phyloP scores from a whole-genome alignment of 2,888 invertebrate species.

The Petrolisthes cinctipes region DNA sequence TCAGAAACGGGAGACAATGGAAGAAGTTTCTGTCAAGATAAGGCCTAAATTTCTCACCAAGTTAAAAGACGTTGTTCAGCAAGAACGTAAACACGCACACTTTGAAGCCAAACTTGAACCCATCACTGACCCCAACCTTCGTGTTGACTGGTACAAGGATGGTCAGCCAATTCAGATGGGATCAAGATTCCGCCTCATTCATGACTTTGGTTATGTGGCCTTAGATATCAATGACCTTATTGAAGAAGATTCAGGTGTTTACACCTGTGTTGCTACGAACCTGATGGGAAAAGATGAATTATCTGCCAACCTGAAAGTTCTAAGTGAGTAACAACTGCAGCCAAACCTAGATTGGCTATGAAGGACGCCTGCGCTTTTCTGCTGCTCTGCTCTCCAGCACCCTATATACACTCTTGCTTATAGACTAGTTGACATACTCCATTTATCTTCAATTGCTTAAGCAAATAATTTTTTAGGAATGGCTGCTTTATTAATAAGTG shows the following conservation, averaged over 20 bases:
- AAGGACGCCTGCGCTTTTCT: constrained; percentile 31
- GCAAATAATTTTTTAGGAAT: too few relatives aligned
- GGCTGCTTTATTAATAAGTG: too few relatives aligned
- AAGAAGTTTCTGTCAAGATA: constrained; percentile 67
- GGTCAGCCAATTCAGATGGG: constrained; percentile 92
- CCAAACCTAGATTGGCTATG: constrained; percentile 15
- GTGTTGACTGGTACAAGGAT: constrained; percentile 97
- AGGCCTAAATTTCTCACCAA: constrained; percentile 68
- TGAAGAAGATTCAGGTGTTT: constrained; percentile 93
- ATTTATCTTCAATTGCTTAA: too few relatives aligned
- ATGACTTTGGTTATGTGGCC: constrained; percentile 98
- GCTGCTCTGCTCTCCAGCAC: constrained; percentile 27
- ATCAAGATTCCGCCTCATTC: constrained; percentile 87
- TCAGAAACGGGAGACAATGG: constrained; percentile 66
- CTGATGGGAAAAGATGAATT: constrained; percentile 90
- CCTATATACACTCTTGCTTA: constrained; percentile 29
- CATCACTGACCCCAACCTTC: constrained; percentile 94
- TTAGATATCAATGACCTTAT: constrained; percentile 95
- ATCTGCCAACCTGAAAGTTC: constrained; percentile 68
- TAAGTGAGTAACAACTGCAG: constrained; percentile 66
- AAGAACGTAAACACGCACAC: constrained; percentile 92
- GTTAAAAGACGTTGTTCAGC: constrained; percentile 75
- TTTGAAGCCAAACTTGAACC: constrained; percentile 97
- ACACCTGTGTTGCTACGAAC: constrained; percentile 94
- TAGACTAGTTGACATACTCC: constrained; percentile 35